Conservation (phyloP, 2,888 invertebrate species). For the Pterobdella sp. region DNA sequence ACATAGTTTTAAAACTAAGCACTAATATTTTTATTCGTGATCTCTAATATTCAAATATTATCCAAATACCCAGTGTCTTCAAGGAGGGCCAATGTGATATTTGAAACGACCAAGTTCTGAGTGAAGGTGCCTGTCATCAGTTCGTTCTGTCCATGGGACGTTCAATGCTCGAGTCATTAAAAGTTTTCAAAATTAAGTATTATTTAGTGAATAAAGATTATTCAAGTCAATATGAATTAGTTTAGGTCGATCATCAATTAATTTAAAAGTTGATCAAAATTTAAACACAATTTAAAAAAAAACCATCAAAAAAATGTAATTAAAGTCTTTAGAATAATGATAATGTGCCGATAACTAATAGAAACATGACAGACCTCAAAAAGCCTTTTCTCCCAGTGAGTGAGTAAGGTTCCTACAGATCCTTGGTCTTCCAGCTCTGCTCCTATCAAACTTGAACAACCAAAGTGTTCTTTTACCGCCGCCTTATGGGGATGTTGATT, state of each 20-base stretch:
- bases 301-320: background rate
- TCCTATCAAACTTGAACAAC: conserved; percentile 76
- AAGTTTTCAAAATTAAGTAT: too few relatives aligned
- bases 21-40: too few relatives aligned
- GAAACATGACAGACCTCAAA: conserved; percentile 88
- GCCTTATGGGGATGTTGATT: conserved; percentile 46
- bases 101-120: conserved; percentile 38
- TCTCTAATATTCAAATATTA: background rate
- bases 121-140: conserved; percentile 40
- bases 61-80: conserved; percentile 39
- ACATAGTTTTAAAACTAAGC: too few relatives aligned
- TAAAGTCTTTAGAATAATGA: background rate
- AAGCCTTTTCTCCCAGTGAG: conserved; percentile 97
- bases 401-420: conserved; percentile 83
- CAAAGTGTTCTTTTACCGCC: conserved; percentile 79
- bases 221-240: background rate
- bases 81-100: conserved; percentile 39
- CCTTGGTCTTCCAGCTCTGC: conserved; percentile 96
- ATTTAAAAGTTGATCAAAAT: background rate
- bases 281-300: background rate
- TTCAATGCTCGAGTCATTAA: too few relatives aligned
- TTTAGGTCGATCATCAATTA: background rate
- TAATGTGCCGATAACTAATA: too few relatives aligned
- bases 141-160: conserved; percentile 36
- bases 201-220: too few relatives aligned